Percentiles rank a stretch among this genome's conserved stretches.
These are phyloP conservation scores for Yponomeuta plumbellus DNA, from an alignment of 2,888 invertebrate species.

Conservation along the genomic window DNA sequence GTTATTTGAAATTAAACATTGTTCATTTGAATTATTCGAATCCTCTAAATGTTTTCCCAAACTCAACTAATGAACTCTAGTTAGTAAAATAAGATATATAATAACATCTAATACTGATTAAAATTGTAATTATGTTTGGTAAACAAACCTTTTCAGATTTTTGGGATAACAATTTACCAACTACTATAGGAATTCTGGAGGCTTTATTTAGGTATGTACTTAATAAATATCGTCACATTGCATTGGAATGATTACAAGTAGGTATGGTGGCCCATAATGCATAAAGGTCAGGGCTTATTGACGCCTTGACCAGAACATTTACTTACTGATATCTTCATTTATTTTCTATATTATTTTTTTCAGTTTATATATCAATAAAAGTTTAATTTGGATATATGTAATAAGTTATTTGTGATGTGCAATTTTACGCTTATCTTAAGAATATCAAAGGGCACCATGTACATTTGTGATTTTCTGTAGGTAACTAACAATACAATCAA, in stretches of 20 bases:
- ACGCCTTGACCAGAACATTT: too few species aligned
- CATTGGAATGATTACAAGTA: constrained; percentile 3
- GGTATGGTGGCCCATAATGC: neutral
- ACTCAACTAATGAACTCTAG: too few species aligned
- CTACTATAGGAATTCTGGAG: too few species aligned
- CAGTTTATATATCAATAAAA: neutral
- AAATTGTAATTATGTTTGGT: neutral
- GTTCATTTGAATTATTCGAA: neutral
- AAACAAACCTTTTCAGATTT: constrained; percentile 17
- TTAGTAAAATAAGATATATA: too few species aligned
- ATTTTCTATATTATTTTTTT: too few species aligned
- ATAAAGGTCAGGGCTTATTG: neutral
- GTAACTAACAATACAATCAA: constrained; percentile 16
- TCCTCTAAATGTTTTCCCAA: neutral
- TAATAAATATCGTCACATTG: neutral
- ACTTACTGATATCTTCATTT: too few species aligned
- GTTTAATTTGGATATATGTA: neutral
- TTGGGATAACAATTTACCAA: neutral
- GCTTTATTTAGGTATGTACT: neutral
- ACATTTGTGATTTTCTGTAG: constrained; percentile 14
- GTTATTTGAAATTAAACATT: neutral
- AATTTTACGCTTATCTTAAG: constrained; percentile 5
- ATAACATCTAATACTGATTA: neutral
- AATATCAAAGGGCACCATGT: constrained; percentile 8
- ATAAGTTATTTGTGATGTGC: constrained; percentile 14